A percentile compares a stretch with the other conserved stretches of the same genome.
These are phyloP conservation scores for Girardinus metallicus DNA, from an alignment of 2,797 vertebrate species.

Conservation along the genomic window DNA sequence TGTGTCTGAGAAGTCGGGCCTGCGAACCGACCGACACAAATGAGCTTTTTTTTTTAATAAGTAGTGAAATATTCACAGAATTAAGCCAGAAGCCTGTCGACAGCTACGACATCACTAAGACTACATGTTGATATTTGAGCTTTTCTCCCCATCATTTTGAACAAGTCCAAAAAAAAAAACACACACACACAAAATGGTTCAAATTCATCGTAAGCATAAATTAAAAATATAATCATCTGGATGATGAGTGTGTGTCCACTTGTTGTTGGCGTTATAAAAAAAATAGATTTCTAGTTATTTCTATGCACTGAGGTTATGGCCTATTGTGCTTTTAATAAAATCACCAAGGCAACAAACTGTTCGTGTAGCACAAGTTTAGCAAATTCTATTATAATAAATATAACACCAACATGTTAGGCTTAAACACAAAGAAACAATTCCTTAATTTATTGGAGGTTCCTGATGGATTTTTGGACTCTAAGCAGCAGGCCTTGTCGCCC, in stretches of 20 bases:
- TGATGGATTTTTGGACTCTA: background rate
- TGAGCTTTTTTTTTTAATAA: too few species aligned
- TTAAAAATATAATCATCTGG: background rate
- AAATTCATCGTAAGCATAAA: too few species aligned
- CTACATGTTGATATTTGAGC: too few species aligned
- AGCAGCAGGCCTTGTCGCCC: background rate
- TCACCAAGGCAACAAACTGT: background rate
- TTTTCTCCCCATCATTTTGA: too few species aligned
- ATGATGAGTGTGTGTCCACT: background rate
- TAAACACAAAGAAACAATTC: background rate
- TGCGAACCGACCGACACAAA: too few species aligned
- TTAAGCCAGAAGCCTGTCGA: too few species aligned
- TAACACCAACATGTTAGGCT: background rate
- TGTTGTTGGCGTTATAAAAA: background rate
- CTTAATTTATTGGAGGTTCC: background rate
- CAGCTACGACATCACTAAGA: too few species aligned
- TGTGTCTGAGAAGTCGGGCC: too few species aligned
- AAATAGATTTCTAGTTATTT: background rate
- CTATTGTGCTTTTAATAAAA: background rate
- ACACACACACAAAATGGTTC: too few species aligned
- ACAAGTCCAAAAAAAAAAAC: too few species aligned
- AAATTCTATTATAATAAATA: background rate
- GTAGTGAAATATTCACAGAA: too few species aligned
- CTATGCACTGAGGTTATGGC: too few species aligned
- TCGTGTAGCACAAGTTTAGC: background rate